Evolutionary conservation across 2,888 invertebrate genomes (phyloP).

Genomic region (Apotomis capreana): DNA sequence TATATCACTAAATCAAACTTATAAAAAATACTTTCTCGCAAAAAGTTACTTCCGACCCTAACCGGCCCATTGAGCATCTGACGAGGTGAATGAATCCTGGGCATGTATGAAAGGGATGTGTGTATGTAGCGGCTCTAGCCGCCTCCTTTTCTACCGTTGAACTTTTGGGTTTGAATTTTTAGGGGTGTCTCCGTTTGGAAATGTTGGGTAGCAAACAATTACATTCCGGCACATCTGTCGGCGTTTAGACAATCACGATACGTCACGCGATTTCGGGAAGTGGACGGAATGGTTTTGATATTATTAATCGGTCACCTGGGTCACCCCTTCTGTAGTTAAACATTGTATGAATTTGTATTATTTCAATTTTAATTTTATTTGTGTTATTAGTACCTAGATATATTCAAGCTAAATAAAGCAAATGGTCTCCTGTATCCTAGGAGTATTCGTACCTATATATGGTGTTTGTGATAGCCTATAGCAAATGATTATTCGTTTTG

Average conservation of each 20-base stretch:
- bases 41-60: slow-evolving; percentile 70
- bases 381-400: no score
- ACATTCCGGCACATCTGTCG: slow-evolving; percentile 83
- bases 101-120: slow-evolving; percentile 46
- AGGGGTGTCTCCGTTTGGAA: slow-evolving; percentile 64
- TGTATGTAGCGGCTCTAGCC: slow-evolving; percentile 10
- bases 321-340: not conserved
- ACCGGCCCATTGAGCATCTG: slow-evolving; percentile 79
- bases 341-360: not conserved
- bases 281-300: slow-evolving; percentile 58
- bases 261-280: slow-evolving; percentile 74
- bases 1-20: slow-evolving; percentile 66
- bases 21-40: slow-evolving; percentile 61
- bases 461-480: no score
- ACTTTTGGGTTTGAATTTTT: slow-evolving; percentile 21
- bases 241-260: slow-evolving; percentile 83
- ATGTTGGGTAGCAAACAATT: slow-evolving; percentile 78
- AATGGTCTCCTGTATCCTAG: no score
- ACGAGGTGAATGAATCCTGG: slow-evolving; percentile 81
- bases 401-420: no score
- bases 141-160: slow-evolving; percentile 18
- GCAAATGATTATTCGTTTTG: no score
- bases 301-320: slow-evolving; percentile 44
- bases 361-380: no score
- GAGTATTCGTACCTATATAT: no score